Evolutionary conservation across 2,888 invertebrate species (phyloP).

Genomic region (Latrodectus elegans): DNA sequence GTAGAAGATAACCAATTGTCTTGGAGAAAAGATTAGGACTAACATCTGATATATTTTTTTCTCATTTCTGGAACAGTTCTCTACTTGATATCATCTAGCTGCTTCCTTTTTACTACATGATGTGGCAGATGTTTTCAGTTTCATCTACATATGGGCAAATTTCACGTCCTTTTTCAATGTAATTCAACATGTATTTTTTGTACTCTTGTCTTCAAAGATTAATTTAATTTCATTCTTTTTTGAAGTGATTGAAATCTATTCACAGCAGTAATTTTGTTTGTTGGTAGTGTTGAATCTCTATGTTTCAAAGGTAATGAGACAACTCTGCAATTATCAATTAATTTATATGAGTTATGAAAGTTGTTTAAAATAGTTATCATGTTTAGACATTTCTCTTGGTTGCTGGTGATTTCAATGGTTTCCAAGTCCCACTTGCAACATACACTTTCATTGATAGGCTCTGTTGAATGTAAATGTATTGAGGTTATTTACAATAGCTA

Average conservation of each 20-base stretch:
- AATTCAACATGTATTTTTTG: background rate
- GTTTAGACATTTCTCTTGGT: background rate
- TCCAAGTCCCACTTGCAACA: background rate
- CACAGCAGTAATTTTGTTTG: background rate
- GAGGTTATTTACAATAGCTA: too few relatives aligned
- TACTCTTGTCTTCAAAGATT: background rate
- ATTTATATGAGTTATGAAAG: background rate
- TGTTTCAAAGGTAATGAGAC: background rate
- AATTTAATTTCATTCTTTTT: background rate
- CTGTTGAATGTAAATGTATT: too few relatives aligned
- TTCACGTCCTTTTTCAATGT: background rate
- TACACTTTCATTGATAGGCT: conserved; percentile 1
- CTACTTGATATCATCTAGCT: background rate
- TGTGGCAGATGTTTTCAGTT: background rate
- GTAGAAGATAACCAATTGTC: background rate
- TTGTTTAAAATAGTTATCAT: background rate
- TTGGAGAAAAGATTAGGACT: background rate
- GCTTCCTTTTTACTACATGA: background rate
- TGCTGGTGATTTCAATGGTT: background rate
- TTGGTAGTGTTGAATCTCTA: background rate
- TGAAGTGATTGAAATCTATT: background rate
- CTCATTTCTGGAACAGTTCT: background rate
- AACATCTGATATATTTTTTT: background rate
- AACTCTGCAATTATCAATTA: background rate
- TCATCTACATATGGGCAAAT: background rate